Percentiles rank a stretch among this genome's conserved stretches.
Evolutionary conservation across 2,113 vertebrate species (phyloP).

Genomic region (Macrotus californicus): DNA sequence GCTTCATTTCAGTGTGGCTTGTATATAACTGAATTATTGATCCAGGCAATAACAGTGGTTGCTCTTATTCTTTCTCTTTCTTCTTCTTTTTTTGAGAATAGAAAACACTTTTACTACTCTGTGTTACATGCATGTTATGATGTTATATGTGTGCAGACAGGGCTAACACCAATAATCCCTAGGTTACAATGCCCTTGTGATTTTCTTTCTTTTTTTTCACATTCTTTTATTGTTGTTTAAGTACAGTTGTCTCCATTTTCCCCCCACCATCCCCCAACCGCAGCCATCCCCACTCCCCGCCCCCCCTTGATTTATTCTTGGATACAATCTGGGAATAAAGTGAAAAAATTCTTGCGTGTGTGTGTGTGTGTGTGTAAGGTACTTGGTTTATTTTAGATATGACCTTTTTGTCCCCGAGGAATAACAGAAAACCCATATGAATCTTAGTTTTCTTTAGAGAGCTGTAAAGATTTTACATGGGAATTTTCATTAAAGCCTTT

Average conservation of each 20-base stretch:
- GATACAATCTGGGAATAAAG: not conserved
- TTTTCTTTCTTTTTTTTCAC: not conserved
- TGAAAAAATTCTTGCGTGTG: not conserved
- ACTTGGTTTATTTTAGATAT: not conserved
- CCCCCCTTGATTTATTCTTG: not conserved
- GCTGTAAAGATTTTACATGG: conserved; percentile 34
- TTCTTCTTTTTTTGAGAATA: not conserved
- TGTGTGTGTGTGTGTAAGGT: not conserved
- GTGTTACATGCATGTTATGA: not conserved
- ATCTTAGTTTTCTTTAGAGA: conserved; percentile 37
- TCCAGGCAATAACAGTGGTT: not conserved
- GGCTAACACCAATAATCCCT: not conserved
- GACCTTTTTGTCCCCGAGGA: not conserved
- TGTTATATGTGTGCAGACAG: not conserved
- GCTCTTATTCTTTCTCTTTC: not conserved
- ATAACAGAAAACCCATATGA: conserved; percentile 19
- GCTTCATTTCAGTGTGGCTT: not conserved
- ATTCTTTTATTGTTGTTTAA: no score
- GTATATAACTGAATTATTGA: not conserved
- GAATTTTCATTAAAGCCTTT: conserved; percentile 42
- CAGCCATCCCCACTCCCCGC: no score
- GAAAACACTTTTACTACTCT: not conserved
- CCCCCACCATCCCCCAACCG: no score
- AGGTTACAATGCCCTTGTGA: not conserved
- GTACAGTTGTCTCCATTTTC: no score